Evolutionary conservation across 2,797 vertebrate genomes (phyloP).

Genomic region (Micromesistius poutassou): DNA sequence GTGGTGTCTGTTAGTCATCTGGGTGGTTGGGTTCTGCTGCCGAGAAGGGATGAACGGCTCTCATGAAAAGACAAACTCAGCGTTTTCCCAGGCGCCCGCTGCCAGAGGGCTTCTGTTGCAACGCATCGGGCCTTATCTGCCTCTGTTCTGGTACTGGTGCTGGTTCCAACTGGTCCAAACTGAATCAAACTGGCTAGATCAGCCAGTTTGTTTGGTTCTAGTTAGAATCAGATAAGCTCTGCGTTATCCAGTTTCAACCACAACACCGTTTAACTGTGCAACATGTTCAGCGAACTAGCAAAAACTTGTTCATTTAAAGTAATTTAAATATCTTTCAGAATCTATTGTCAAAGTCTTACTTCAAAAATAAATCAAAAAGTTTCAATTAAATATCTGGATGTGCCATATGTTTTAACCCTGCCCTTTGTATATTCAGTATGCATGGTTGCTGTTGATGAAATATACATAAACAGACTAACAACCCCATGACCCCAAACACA

Average conservation of each 20-base stretch:
- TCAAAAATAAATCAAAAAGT: conserved; percentile 49
- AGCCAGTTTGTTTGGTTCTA: not conserved
- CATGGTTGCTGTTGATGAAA: not conserved
- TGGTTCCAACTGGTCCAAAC: no score
- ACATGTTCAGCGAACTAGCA: not conserved
- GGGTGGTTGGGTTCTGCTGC: not conserved
- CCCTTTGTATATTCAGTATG: not conserved
- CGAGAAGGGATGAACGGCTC: not conserved
- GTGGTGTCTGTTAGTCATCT: not conserved
- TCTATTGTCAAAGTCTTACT: conserved; percentile 7
- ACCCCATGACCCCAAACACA: not conserved
- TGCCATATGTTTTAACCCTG: conserved; percentile 14
- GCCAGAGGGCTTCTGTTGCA: not conserved
- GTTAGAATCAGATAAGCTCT: not conserved
- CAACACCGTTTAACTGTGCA: not conserved
- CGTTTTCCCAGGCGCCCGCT: not conserved
- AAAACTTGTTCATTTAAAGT: not conserved
- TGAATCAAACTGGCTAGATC: not conserved
- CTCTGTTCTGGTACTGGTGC: not conserved
- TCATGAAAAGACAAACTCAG: not conserved
- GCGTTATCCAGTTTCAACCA: not conserved
- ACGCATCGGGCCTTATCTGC: not conserved
- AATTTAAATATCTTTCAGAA: not conserved
- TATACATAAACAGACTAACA: not conserved
- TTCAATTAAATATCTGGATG: conserved; percentile 36